Evolutionary conservation across 2,888 invertebrate species (phyloP), one percentile per base, ranked within the genome.

Genomic region (Volucella bombylans): DNA sequence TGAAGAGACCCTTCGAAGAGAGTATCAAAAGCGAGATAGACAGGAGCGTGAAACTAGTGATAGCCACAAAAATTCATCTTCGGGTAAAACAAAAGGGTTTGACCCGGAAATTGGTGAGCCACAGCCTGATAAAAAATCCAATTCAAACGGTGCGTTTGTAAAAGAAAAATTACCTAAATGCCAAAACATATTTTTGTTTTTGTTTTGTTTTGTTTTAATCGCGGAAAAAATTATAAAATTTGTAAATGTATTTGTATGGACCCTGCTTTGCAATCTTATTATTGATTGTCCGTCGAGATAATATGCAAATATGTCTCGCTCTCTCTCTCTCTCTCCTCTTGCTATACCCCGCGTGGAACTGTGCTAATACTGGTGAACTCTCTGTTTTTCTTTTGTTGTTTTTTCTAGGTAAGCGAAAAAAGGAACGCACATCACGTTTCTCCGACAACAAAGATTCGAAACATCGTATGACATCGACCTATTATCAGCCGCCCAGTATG

Each of bases 361-460:
- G 64, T 77, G 69, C 71, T 82, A 77, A 77, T 77, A 71, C 39
- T 47, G 23, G 41, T 18, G 57, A 10, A 59, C 15, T 62, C 23
- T 85, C 43, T 65, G 57, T 67, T 47, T 65, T 62, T 76, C 38
- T 62, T 76, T 69, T 67, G 62, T 85, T 82, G 74, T 12, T 64
- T n/a, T 74, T 72, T 69, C 31, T 79, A 91, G 92, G 91, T 31
- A 91, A 91, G 87, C 89, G 91, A 0, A 87, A 88, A 15, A 90
- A 89, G 71, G 91, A 91, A 83, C 89, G 92, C 10, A 91, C 90
- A 8, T 90, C 92, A 1, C 90, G 92, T 18, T 92, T 92, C 69
- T 92, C 91, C 87, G 91, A 91, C 86, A 91, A 90, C 52, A 91
- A 91, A 86, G 91, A 92, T 52, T 88, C 89, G 12, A 88, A 87